Conservation (phyloP, 2,113 vertebrate genomes). For the Ciconia stormi region DNA sequence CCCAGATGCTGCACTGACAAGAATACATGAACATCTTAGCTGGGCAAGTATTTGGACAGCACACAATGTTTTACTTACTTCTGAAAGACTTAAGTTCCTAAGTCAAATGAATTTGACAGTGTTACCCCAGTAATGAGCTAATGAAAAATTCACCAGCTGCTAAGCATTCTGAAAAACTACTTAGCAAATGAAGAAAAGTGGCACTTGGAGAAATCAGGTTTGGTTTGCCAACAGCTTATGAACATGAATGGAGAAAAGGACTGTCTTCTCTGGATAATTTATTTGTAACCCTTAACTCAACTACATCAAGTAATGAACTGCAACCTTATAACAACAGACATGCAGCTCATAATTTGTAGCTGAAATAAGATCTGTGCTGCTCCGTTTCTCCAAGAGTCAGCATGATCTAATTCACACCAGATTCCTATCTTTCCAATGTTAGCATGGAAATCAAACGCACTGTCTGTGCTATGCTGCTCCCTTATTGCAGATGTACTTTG, state of each 20-base stretch:
- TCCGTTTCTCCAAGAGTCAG: not conserved
- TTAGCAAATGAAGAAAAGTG: not conserved
- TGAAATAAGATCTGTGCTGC: constrained; percentile 16
- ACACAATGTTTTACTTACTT: not conserved
- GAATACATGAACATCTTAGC: not conserved
- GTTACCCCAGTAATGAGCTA: not conserved
- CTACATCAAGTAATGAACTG: not conserved
- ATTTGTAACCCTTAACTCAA: not conserved
- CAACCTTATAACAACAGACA: not conserved
- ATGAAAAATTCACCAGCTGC: not conserved
- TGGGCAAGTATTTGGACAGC: not conserved
- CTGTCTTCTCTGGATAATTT: not conserved
- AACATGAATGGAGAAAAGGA: not conserved
- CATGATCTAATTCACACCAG: not conserved
- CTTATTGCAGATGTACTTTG: constrained; percentile 5
- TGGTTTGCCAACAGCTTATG: not conserved
- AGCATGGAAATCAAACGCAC: not conserved
- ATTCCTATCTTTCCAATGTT: not conserved
- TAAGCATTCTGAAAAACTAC: not conserved
- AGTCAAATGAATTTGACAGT: not conserved
- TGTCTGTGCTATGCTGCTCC: not conserved
- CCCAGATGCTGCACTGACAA: not conserved
- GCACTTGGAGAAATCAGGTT: not conserved
- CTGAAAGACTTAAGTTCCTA: not conserved
- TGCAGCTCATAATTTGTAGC: not conserved